Evolutionary conservation across 2,888 invertebrate species (phyloP), one percentile per base, ranked within the genome.

Genomic region (Branchellion lobata): DNA sequence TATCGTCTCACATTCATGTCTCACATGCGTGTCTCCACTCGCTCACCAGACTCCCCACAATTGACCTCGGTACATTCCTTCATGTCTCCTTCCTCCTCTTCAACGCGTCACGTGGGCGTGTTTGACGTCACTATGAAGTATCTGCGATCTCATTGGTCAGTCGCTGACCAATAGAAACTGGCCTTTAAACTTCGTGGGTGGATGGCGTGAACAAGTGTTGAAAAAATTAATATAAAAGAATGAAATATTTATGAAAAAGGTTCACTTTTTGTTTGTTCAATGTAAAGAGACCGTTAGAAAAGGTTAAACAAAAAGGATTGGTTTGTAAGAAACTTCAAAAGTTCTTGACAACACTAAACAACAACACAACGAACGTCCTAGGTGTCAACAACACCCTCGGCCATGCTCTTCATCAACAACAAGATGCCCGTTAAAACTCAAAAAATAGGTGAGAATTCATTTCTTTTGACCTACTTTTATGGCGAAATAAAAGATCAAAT

Each of bases 401-500:
- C 3, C 24, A 57, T 57, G 61, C 61, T 57, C 3, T 14, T 31
- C 11, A 24, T 29, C 36, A 33, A 14, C 3, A 31, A 27, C 21
- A 40, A 75, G 29, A 36, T 31, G 33, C 79, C 79, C 34, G 51
- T 79, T 24, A 75, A 75, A 65, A 79, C 79, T 36, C 65, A 79
- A 18, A 74, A 73, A 47, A 79, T 79, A 29, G 69, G 40, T n/a
- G 65, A 65, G 14, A 79, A 79, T 68, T 33, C 61, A 0, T 47
- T 75, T 34, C 53, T 79, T 21, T 24, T 79, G 36, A 79, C 68
- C 27, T 79, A 79, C 69, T 79, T 79, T 31, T 53, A 24, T 34
- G 79, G 75, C 11, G 79, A 79, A 31, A 53, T 79, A 11, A 65
- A 75, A 18, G 75, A 74, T 57, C 74, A 79, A 36, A 71, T 79